A percentile compares a stretch with the other conserved stretches of the same genome.
Conservation (phyloP, 2,113 vertebrate genomes). For the Paracanthobrama guichenoti region DNA sequence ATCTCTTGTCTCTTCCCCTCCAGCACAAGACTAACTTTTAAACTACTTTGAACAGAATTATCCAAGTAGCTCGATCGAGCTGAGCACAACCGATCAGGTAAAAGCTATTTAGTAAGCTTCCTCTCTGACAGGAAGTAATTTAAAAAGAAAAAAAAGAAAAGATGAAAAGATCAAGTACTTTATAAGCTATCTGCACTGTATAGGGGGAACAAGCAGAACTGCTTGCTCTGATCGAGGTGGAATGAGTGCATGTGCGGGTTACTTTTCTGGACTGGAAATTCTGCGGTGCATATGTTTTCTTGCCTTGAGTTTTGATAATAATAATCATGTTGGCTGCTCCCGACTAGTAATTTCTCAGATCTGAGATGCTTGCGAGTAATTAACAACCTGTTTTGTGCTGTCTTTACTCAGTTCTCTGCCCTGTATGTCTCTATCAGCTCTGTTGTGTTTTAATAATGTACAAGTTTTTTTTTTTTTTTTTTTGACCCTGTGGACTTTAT, state of each 20-base stretch:
- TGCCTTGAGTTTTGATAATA: slow-evolving; percentile 43
- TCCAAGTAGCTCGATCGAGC: slow-evolving; percentile 59
- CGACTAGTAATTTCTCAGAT: slow-evolving; percentile 58
- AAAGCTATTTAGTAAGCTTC: slow-evolving; percentile 40
- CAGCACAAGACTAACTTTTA: slow-evolving; percentile 63
- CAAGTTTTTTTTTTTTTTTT: neutral
- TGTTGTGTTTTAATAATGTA: slow-evolving; percentile 35
- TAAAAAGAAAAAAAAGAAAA: slow-evolving; percentile 33
- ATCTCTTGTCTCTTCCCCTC: slow-evolving; percentile 52
- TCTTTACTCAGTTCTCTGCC: slow-evolving; percentile 44
- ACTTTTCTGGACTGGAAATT: slow-evolving; percentile 33
- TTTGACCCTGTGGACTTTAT: neutral
- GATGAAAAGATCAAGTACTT: neutral
- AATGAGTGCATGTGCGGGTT: slow-evolving; percentile 35
- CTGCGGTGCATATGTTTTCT: slow-evolving; percentile 6
- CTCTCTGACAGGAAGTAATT: slow-evolving; percentile 57
- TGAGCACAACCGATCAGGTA: slow-evolving; percentile 30
- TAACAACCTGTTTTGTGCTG: slow-evolving; percentile 42
- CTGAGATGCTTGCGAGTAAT: slow-evolving; percentile 52
- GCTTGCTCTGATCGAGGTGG: slow-evolving; percentile 20
- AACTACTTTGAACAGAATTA: slow-evolving; percentile 68
- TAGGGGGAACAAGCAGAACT: slow-evolving; percentile 7
- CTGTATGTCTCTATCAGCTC: neutral
- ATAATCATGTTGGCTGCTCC: slow-evolving; percentile 48
- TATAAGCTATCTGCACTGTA: slow-evolving; percentile 2